Percentiles rank a stretch among this genome's conserved stretches.
These are phyloP conservation scores for Prolemur simus DNA, from an alignment of 2,113 vertebrate genomes.

Conservation along the genomic window DNA sequence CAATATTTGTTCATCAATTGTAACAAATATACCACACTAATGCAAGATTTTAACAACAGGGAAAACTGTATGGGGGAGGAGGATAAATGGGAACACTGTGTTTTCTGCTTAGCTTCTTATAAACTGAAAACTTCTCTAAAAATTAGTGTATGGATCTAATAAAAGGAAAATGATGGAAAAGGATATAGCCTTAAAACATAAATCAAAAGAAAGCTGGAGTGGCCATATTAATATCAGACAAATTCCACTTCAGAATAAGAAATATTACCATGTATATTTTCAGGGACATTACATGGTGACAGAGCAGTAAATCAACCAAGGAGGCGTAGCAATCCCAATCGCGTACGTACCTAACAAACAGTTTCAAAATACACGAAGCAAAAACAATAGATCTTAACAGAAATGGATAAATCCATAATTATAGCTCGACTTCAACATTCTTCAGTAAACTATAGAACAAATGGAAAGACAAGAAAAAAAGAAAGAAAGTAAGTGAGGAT, in stretches of 20 bases:
- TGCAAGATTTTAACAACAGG: background rate
- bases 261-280: background rate
- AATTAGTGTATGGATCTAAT: background rate
- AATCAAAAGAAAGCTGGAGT: background rate
- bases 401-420: background rate
- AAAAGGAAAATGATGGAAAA: background rate
- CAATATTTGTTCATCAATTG: background rate
- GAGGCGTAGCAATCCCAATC: background rate
- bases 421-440: background rate
- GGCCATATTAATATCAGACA: background rate
- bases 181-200: background rate
- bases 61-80: background rate
- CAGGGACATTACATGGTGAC: background rate
- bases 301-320: background rate
- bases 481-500: background rate
- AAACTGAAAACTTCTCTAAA: background rate
- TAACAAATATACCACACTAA: background rate
- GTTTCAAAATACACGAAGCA: conserved; percentile 29
- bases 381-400: conserved; percentile 10
- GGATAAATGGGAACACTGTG: background rate
- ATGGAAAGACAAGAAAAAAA: background rate
- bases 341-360: background rate
- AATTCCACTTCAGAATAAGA: conserved; percentile 22
- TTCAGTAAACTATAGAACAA: background rate
- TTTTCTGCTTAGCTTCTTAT: background rate